Percentiles rank a stretch among this genome's conserved stretches.
Conservation (phyloP, 1,140 invertebrate genomes). For the Chironomus tepperi region DNA sequence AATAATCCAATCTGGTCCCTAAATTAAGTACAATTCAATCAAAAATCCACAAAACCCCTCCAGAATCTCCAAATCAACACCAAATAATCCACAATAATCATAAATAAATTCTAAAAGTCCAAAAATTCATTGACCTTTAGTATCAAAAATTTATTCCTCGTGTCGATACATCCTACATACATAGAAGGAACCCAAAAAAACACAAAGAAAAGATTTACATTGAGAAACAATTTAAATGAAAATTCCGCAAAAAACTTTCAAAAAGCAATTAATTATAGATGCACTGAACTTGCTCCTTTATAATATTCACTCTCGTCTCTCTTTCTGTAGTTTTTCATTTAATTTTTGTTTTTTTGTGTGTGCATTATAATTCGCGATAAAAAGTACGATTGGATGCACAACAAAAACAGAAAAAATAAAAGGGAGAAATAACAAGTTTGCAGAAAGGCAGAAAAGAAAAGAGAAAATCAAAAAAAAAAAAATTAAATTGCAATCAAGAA, state of each 20-base stretch:
- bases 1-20: too few relatives aligned
- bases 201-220: not conserved
- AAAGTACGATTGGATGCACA: not conserved
- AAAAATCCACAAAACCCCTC: too few relatives aligned
- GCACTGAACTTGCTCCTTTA: not conserved
- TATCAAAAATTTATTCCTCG: too few relatives aligned
- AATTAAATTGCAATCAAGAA: conserved; percentile 23
- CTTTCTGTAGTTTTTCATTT: too few relatives aligned
- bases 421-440: not conserved
- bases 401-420: not conserved
- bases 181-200: not conserved
- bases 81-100: too few relatives aligned
- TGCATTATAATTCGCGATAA: not conserved
- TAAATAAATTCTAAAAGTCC: not conserved
- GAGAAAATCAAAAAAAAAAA: not conserved
- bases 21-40: too few relatives aligned
- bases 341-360: not conserved
- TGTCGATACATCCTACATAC: too few relatives aligned
- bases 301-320: not conserved
- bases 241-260: not conserved
- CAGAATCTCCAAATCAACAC: too few relatives aligned
- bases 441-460: not conserved
- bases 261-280: conserved; percentile 15
- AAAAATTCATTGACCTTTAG: conserved; percentile 2
- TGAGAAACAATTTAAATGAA: not conserved